Evolutionary conservation across 2,113 vertebrate genomes (phyloP).

Genomic region (Rhodinocichla rosea): DNA sequence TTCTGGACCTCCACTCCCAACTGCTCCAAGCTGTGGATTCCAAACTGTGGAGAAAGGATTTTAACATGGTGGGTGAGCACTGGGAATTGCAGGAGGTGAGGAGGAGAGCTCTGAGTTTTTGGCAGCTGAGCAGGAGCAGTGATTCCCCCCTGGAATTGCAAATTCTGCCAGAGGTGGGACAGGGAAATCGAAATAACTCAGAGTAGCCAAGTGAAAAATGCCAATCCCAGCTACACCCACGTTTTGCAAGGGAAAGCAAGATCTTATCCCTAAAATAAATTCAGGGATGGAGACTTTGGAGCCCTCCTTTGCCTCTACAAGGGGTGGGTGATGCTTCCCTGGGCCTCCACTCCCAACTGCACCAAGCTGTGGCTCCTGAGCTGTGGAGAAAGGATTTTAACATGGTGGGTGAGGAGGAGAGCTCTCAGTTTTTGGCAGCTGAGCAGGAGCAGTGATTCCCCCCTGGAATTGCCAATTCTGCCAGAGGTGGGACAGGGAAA

Average conservation of each 20-base stretch:
- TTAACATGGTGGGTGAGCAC: accelerated
- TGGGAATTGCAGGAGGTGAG: too few relatives aligned
- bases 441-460: neutral
- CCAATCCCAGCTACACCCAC: accelerated
- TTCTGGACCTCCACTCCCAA: neutral
- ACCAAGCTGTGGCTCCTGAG: accelerated
- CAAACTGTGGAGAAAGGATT: neutral
- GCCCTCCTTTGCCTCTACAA: neutral
- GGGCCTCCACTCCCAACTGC: neutral
- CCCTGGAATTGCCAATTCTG: neutral
- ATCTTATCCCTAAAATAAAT: neutral
- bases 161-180: neutral
- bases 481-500: neutral
- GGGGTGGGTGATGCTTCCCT: neutral
- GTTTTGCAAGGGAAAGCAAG: neutral
- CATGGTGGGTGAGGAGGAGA: accelerated
- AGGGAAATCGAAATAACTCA: neutral
- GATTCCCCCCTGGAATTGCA: neutral
- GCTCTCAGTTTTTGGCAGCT: neutral
- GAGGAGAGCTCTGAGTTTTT: neutral
- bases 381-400: accelerated
- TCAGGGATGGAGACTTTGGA: neutral
- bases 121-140: neutral
- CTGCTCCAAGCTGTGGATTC: neutral
- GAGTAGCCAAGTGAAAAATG: neutral